Evolutionary conservation across 1,140 invertebrate genomes (phyloP), one percentile per base, ranked within the genome.

Genomic region (Contarinia nasturtii): DNA sequence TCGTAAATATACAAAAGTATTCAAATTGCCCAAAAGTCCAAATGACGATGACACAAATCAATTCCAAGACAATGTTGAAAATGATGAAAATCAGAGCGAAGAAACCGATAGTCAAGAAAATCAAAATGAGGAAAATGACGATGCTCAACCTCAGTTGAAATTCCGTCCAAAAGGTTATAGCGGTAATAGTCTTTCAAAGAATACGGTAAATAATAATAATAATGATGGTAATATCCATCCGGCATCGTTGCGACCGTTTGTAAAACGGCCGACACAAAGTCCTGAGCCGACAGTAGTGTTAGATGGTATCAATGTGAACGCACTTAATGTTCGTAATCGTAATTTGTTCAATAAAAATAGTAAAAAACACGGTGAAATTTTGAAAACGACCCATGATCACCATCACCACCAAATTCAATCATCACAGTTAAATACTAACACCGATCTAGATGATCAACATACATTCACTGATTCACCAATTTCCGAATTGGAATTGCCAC

Each of bases 271-370:
- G 27, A 27, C 27, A 27, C 27, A 27, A 27, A 27, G 27, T 27
- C 3, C 27, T 10, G 27, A 27, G 27, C 4, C 27, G 27, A 27
- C 27, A 27, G 27, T 27, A 27, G 27, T 63, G 33, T 56, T 66
- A 22, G 60, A 63, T 46, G 66, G 67, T 42, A 44, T 68, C 10
- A 62, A 67, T 43, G 58, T 65, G 14, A 60, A 67, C 51, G 64
- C 63, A 11, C 36, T 69, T 14, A 69, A 65, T 57, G 61, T 64
- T 40, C 59, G 68, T 47, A 71, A 71, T 47, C 70, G 69, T 52
- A 66, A 70, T 51, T 56, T 72, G 22, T 70, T 72, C 27, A 59
- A 64, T 19, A 68, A 67, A 49, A 58, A 60, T 40, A 63, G 59
- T 50, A 63, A 60, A 44, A 63, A 63, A 52, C 61, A 63, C 38